These are phyloP conservation scores for Cyanoderma ruficeps DNA, from an alignment of 2,113 vertebrate species.

Conservation along the genomic window DNA sequence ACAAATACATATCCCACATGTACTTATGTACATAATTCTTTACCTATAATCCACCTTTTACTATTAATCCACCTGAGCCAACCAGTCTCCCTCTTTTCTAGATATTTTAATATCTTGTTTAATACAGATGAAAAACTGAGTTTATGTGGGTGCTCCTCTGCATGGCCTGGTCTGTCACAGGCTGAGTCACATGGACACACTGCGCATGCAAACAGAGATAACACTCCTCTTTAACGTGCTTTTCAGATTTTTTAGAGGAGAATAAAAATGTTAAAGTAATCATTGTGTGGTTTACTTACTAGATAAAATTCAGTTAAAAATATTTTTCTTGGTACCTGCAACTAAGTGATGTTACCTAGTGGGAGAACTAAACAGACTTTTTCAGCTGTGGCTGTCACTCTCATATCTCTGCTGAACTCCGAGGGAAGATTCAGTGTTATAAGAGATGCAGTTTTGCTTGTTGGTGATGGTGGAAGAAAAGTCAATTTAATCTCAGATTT, in stretches of 20 bases:
- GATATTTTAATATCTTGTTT: background rate
- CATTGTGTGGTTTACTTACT: background rate
- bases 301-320: background rate
- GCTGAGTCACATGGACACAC: background rate
- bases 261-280: background rate
- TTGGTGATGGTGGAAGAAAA: background rate
- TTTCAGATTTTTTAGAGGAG: background rate
- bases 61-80: background rate
- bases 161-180: background rate
- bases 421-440: background rate
- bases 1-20: background rate
- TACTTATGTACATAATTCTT: background rate
- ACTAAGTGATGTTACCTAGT: background rate
- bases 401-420: background rate
- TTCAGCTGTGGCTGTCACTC: background rate
- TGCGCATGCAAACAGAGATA: background rate
- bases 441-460: background rate
- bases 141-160: rapidly evolving
- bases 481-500: background rate
- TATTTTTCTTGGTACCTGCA: background rate
- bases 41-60: background rate
- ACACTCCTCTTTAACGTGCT: background rate
- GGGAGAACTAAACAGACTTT: background rate
- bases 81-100: background rate
- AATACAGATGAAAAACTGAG: background rate